Conservation (phyloP, 2,797 vertebrate species). For the Megalops cyprinoides region DNA sequence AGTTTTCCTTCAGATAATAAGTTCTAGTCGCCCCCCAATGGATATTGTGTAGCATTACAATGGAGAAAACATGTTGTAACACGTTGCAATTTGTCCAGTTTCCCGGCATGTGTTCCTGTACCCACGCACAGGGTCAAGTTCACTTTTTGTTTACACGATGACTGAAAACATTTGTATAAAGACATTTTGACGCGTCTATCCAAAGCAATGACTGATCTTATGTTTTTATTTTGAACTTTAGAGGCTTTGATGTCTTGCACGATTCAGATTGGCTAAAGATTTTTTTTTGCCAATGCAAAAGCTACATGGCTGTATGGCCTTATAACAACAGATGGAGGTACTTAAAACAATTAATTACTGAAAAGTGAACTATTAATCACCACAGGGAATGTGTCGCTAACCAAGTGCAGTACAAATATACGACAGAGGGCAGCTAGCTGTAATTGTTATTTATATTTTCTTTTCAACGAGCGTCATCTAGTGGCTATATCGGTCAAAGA, state of each 20-base stretch:
- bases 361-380: too few species aligned
- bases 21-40: constrained; percentile 41
- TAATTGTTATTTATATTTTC: neutral
- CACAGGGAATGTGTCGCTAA: neutral
- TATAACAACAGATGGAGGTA: neutral
- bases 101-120: neutral
- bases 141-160: neutral
- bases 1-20: neutral
- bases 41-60: neutral
- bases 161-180: neutral
- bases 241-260: neutral
- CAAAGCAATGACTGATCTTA: neutral
- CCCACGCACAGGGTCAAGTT: neutral
- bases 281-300: neutral
- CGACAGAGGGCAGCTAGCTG: neutral
- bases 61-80: constrained; percentile 34
- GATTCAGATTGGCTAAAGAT: too few species aligned
- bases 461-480: constrained; percentile 15
- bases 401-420: too few species aligned
- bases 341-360: neutral
- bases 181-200: neutral
- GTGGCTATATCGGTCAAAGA: neutral
- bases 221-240: neutral
- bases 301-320: neutral
- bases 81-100: constrained; percentile 24